phyloP scores from a whole-genome alignment of 2,113 vertebrate species.

The Centropristis striata region DNA sequence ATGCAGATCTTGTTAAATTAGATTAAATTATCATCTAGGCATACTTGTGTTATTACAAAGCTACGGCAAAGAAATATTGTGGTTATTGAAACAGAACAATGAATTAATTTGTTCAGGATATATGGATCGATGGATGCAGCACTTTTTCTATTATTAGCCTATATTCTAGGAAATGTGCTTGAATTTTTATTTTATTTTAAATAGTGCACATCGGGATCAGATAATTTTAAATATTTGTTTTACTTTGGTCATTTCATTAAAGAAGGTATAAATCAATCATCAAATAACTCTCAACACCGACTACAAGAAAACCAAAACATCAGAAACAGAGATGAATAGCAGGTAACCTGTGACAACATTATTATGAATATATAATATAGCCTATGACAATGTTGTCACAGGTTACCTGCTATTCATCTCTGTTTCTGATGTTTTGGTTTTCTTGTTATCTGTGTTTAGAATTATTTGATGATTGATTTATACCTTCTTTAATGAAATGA shows the following conservation, averaged over 20 bases:
- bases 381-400: no score
- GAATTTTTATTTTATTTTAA: no score
- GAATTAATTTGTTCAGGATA: not conserved
- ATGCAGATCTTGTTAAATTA: no score
- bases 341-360: no score
- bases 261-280: not conserved
- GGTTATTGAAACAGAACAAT: not conserved
- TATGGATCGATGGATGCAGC: no score
- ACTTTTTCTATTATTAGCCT: no score
- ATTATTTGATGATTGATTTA: not conserved
- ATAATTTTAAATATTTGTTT: conserved; percentile 1
- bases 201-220: no score
- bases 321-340: no score
- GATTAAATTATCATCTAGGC: no score
- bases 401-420: no score
- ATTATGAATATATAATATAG: no score
- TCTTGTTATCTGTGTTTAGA: not conserved
- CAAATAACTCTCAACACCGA: not conserved
- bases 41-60: not conserved
- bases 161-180: no score
- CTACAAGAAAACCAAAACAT: not conserved
- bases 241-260: not conserved
- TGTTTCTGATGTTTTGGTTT: not conserved
- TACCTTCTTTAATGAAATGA: not conserved
- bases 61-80: not conserved